These are phyloP conservation scores for Leiothrix lutea DNA, from an alignment of 2,113 vertebrate species.

Conservation along the genomic window DNA sequence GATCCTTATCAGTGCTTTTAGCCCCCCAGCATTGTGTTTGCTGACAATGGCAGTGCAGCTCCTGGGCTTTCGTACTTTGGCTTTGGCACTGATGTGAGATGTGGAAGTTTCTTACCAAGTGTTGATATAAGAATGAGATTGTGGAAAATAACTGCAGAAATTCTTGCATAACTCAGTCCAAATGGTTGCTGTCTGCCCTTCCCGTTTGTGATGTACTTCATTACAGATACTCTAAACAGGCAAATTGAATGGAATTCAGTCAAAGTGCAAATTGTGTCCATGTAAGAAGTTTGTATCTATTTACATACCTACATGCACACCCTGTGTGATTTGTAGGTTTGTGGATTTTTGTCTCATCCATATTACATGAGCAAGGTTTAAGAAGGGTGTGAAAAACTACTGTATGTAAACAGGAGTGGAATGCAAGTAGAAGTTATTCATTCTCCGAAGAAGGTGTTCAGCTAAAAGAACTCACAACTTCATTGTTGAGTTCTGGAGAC, in stretches of 20 bases:
- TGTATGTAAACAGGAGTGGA: not conserved
- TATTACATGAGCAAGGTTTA: not conserved
- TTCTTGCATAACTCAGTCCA: not conserved
- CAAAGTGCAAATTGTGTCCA: not conserved
- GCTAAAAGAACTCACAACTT: not conserved
- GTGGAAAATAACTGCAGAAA: constrained; percentile 1
- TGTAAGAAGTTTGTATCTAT: not conserved
- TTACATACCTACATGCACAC: not conserved
- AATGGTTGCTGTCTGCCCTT: not conserved
- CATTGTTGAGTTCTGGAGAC: not conserved
- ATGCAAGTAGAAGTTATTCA: not conserved
- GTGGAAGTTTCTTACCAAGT: not conserved
- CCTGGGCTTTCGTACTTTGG: not conserved
- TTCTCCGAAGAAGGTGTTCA: not conserved
- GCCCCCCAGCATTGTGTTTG: not conserved
- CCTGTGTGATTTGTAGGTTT: not conserved
- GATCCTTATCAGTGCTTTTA: not conserved
- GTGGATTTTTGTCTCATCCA: not conserved
- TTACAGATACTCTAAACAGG: not conserved
- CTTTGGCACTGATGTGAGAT: not conserved
- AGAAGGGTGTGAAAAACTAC: not conserved
- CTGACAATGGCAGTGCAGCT: not conserved
- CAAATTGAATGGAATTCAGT: not conserved
- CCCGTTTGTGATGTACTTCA: not conserved
- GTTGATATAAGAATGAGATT: not conserved